Conservation (phyloP, 2,113 vertebrate genomes). For the Chaenogobius annularis region DNA sequence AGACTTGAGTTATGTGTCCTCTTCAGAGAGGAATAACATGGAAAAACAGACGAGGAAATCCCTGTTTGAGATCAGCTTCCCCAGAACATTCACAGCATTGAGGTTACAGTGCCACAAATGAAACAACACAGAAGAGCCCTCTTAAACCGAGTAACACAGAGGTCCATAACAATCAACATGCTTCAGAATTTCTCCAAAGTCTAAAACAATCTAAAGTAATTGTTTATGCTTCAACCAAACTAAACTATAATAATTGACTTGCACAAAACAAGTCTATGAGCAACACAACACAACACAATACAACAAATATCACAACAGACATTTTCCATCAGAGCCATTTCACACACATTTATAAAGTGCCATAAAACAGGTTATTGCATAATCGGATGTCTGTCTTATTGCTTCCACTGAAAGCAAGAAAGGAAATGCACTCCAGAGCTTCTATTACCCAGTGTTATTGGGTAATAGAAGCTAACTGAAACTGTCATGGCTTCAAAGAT, state of each 20-base stretch:
- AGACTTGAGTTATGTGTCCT: constrained; percentile 51
- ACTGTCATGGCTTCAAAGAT: not conserved
- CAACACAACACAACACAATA: constrained; percentile 30
- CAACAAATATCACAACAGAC: constrained; percentile 44
- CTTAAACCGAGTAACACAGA: constrained; percentile 6
- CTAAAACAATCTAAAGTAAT: not conserved
- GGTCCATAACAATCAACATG: constrained; percentile 3
- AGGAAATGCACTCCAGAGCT: constrained; percentile 41
- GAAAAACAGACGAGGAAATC: constrained; percentile 20
- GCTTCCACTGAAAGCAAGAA: constrained; percentile 68
- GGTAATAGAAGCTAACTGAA: constrained; percentile 3
- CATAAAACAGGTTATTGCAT: constrained; percentile 66
- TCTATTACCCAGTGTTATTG: not conserved
- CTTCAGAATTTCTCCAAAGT: not conserved
- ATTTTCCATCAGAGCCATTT: constrained; percentile 47
- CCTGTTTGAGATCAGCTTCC: constrained; percentile 20
- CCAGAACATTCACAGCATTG: constrained; percentile 43
- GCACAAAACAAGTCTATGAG: constrained; percentile 28
- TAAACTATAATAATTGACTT: not conserved
- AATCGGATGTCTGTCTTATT: constrained; percentile 63
- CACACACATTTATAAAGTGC: constrained; percentile 63
- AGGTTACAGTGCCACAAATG: constrained; percentile 20
- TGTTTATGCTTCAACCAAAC: not conserved
- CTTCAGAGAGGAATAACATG: constrained; percentile 31
- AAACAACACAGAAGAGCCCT: not conserved